Evolutionary conservation across 2,888 invertebrate species (phyloP).

Genomic region (Griposia aprilina): DNA sequence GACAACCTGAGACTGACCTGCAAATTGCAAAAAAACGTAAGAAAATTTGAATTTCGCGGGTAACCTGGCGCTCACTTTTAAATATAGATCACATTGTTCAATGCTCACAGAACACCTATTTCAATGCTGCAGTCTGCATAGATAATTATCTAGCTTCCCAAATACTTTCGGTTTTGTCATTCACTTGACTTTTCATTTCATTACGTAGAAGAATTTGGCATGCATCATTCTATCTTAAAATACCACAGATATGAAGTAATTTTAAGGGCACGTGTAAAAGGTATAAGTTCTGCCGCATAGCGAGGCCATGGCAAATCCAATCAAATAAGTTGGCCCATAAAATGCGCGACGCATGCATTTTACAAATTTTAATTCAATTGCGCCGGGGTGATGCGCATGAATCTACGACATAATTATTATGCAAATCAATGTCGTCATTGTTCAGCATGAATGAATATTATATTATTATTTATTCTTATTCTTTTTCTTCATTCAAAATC

Average conservation of each 20-base stretch:
- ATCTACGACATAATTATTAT: not conserved
- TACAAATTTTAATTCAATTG: not conserved
- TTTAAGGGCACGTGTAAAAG: slow-evolving; percentile 15
- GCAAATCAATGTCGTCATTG: too few species aligned
- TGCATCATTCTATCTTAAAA: slow-evolving; percentile 15
- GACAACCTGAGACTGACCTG: too few species aligned
- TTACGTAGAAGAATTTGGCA: slow-evolving; percentile 20
- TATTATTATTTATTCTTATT: too few species aligned
- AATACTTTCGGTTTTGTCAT: not conserved
- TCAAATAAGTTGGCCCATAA: slow-evolving; percentile 9
- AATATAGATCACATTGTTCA: not conserved
- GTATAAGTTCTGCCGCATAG: slow-evolving; percentile 8
- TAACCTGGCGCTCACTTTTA: too few species aligned
- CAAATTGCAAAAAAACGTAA: too few species aligned
- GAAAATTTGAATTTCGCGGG: too few species aligned
- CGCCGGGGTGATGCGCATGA: not conserved
- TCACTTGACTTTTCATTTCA: not conserved
- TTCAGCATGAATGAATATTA: too few species aligned
- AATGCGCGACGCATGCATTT: not conserved
- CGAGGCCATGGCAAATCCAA: slow-evolving; percentile 25
- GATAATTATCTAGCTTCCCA: not conserved
- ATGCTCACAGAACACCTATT: too few species aligned
- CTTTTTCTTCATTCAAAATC: not conserved
- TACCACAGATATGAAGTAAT: not conserved
- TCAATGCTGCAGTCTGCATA: not conserved